Conservation (phyloP, 2,797 vertebrate species). For the Pterois miles region DNA sequence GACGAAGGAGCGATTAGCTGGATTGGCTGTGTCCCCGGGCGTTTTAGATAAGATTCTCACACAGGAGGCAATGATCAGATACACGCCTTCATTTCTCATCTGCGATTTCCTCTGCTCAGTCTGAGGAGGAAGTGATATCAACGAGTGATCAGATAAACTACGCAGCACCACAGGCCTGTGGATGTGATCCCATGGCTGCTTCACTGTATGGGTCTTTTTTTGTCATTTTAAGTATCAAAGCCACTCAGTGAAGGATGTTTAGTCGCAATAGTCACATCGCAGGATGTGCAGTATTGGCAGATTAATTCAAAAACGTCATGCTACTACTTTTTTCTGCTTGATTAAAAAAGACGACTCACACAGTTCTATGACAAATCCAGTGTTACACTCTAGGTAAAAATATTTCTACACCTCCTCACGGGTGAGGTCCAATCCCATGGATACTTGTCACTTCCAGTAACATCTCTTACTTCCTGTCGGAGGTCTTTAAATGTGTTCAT, state of each 20-base stretch:
- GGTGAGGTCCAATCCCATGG: too few species aligned
- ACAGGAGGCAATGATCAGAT: conserved; percentile 54
- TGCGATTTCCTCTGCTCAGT: conserved; percentile 44
- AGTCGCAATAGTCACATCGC: too few species aligned
- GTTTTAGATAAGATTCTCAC: conserved; percentile 57
- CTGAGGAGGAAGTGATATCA: conserved; percentile 11
- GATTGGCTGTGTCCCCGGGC: conserved; percentile 51
- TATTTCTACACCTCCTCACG: too few species aligned
- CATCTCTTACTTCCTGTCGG: too few species aligned
- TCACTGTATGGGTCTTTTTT: neutral
- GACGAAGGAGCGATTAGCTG: conserved; percentile 57
- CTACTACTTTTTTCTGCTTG: neutral
- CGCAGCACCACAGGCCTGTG: conserved; percentile 2
- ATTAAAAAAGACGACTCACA: neutral
- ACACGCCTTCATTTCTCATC: conserved; percentile 40
- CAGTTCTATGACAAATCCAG: neutral
- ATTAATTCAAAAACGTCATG: neutral
- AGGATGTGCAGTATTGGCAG: too few species aligned
- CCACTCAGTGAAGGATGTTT: too few species aligned
- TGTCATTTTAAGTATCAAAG: neutral
- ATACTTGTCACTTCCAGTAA: too few species aligned
- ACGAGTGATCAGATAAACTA: conserved; percentile 48
- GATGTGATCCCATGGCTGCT: neutral
- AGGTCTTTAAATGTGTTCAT: too few species aligned
- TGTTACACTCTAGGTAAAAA: too few species aligned